Evolutionary conservation across 1,140 invertebrate species (phyloP), one percentile per base, ranked within the genome.

Genomic region (Gerris buenoi): DNA sequence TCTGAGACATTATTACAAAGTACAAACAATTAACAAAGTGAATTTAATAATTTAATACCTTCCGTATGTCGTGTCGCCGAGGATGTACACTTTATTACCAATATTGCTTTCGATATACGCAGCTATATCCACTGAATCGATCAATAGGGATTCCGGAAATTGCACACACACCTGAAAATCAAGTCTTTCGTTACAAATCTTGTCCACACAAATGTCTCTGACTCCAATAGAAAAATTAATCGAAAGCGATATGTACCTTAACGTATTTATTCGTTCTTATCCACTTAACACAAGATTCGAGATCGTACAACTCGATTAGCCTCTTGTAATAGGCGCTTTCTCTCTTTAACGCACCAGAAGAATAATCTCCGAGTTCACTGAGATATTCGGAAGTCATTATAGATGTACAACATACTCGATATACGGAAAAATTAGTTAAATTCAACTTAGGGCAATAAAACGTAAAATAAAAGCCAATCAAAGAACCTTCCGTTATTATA

Each of bases 21-120:
- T 26, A 18, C 27, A 15, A n/a, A 57, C 23, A 27, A 58, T 26
- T 60, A 60, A 14, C 15, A 22, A 25, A 60, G 23, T 58, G 13
- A 22, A n/a, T 65, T 14, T 27, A 63, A 62, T 27, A 67, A 63
- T 26, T 65, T 22, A 15, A 56, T 78, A 90, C 88, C 88, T 96
- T 72, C 91, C 91, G 79, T 93, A 96, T 13, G 91, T 88, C 23
- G 92, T 94, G 73, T 97, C 93, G n/a, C 88, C 93, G 25, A 97
- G 78, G 72, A 97, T 88, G 74, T 88, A 95, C 0, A 93, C 75
- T 73, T 86, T 84, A 68, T 77, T 77, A 23, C 80, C 77, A 57
- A 84, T 72, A 68, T 72, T 73, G 61, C 80, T 77, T 74, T 87
- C 84, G 18, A 97, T 77, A 72, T 78, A 77, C 60, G 83, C 77